Percentiles rank a stretch among this genome's conserved stretches.
These are phyloP conservation scores for Chionis minor DNA, from an alignment of 2,113 vertebrate species.

Conservation along the genomic window DNA sequence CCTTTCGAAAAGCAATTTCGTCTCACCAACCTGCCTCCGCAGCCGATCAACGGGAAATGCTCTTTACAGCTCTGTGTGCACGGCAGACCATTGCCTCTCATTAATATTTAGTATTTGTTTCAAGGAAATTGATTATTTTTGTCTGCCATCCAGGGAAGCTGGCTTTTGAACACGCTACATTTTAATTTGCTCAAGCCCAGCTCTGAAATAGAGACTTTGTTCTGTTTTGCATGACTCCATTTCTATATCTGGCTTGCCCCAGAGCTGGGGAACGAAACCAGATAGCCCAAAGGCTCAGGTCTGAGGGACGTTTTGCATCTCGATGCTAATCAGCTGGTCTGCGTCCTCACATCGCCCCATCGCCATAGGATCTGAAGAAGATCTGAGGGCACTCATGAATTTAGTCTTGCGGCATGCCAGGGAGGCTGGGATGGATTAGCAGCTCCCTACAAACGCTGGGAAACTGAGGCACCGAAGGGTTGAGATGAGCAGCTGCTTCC, in stretches of 20 bases:
- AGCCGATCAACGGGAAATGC: constrained; percentile 11
- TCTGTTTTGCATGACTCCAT: neutral
- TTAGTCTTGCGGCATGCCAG: neutral
- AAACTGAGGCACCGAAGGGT: neutral
- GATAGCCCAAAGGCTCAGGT: neutral
- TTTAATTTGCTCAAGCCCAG: constrained; percentile 32
- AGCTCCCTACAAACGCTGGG: neutral
- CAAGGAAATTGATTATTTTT: constrained; percentile 61
- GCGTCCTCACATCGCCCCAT: neutral
- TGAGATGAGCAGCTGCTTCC: neutral
- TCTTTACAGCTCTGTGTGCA: neutral
- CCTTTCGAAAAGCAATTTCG: neutral
- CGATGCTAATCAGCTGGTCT: neutral
- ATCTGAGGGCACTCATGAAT: neutral
- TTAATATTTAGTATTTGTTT: constrained; percentile 72
- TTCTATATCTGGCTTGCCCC: neutral
- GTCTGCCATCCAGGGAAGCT: constrained; percentile 9
- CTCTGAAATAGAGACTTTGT: constrained; percentile 17
- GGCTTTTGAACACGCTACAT: neutral
- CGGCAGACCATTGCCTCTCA: constrained; percentile 16
- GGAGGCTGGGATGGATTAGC: neutral
- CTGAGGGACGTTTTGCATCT: neutral
- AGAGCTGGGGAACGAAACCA: neutral
- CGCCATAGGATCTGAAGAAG: neutral
- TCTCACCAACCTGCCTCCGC: neutral